Percentiles rank a stretch among this genome's conserved stretches.
These are phyloP conservation scores for Orchesella cincta DNA, from an alignment of 1,140 invertebrate species.

Conservation along the genomic window DNA sequence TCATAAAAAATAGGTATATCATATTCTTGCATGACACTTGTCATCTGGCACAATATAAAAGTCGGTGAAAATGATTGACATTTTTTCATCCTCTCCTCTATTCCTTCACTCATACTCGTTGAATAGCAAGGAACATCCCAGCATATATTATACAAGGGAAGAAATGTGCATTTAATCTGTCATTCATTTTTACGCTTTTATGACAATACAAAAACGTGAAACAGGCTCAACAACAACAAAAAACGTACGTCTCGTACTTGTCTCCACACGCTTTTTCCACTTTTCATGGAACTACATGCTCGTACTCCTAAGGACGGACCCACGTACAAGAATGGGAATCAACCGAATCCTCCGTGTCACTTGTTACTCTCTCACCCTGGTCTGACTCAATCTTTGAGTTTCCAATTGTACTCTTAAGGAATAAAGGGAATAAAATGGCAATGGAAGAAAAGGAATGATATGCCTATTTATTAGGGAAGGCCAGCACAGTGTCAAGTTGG, in stretches of 20 bases:
- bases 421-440: no score
- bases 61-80: constrained; percentile 16
- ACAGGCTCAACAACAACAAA: neutral
- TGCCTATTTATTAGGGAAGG: no score
- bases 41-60: neutral
- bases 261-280: no score
- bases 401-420: no score
- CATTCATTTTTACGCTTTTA: constrained; percentile 20
- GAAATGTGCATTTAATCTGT: constrained; percentile 19
- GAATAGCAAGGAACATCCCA: neutral
- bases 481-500: no score
- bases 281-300: neutral
- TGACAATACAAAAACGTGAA: neutral
- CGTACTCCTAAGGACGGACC: neutral
- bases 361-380: neutral
- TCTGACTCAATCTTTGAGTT: no score
- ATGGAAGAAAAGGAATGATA: no score
- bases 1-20: constrained; percentile 4
- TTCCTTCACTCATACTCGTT: neutral
- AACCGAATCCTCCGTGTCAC: neutral
- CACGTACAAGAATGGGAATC: neutral
- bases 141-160: neutral
- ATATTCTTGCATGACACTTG: constrained; percentile 1
- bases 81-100: neutral
- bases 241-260: neutral